A percentile compares a stretch with the other conserved stretches of the same genome.
phyloP scores from a whole-genome alignment of 1,140 invertebrate species.

The Drosophila pseudoobscura region DNA sequence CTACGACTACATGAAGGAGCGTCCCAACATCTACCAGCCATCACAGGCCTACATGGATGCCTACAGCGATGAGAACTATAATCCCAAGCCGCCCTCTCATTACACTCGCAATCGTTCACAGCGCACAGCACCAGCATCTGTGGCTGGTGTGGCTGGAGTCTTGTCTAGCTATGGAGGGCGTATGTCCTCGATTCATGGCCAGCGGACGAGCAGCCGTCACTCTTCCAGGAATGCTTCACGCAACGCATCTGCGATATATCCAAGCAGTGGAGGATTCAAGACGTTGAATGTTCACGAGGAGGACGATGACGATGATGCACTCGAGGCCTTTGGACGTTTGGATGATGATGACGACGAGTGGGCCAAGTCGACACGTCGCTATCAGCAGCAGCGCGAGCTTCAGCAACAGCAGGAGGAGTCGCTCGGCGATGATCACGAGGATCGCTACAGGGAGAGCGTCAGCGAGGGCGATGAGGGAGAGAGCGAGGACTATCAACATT shows the following conservation, averaged over 20 bases:
- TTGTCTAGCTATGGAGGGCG: conserved; percentile 61
- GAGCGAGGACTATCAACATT: conserved; percentile 67
- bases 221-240: conserved; percentile 62
- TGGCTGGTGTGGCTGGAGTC: not conserved
- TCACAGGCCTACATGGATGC: conserved; percentile 79
- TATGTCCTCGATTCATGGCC: conserved; percentile 52
- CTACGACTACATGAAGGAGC: conserved; percentile 89
- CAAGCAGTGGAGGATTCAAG: conserved; percentile 64
- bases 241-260: conserved; percentile 68
- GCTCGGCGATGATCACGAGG: conserved; percentile 32
- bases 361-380: conserved; percentile 57
- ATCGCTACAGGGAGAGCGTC: conserved; percentile 16
- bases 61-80: conserved; percentile 75
- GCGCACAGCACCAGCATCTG: conserved; percentile 25
- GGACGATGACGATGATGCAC: conserved; percentile 70
- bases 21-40: conserved; percentile 85
- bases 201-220: conserved; percentile 49
- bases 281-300: conserved; percentile 75
- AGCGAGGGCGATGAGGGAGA: conserved; percentile 22
- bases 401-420: conserved; percentile 43
- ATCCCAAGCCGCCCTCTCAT: conserved; percentile 84
- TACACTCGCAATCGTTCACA: conserved; percentile 64
- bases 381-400: conserved; percentile 57
- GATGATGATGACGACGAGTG: conserved; percentile 75
- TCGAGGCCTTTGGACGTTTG: conserved; percentile 73